These are phyloP conservation scores for Epizoanthus illoricatus DNA, from an alignment of 92 coral and sea anemone genomes.

Conservation along the genomic window DNA sequence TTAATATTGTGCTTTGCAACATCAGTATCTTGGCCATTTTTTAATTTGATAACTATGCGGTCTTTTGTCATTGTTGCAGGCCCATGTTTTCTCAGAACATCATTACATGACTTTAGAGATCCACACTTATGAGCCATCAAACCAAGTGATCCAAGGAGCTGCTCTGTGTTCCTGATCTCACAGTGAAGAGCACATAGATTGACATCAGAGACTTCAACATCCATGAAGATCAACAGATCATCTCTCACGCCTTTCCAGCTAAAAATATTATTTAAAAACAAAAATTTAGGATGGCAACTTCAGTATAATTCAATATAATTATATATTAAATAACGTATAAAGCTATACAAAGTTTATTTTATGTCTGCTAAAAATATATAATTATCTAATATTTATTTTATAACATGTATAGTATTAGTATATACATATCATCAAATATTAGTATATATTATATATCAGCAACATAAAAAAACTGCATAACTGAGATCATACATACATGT, in stretches of 20 bases:
- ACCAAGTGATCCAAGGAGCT: slow-evolving; percentile 53
- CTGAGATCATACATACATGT: too few relatives aligned
- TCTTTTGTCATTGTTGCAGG: slow-evolving; percentile 61
- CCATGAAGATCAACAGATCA: slow-evolving; percentile 51
- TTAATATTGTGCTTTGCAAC: slow-evolving; percentile 51
- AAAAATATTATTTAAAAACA: background rate
- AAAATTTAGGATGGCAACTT: background rate
- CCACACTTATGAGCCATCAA: slow-evolving; percentile 51
- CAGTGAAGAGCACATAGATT: slow-evolving; percentile 71
- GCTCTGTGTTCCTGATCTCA: slow-evolving; percentile 64
- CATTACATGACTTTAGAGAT: slow-evolving; percentile 48
- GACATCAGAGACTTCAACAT: slow-evolving; percentile 51
- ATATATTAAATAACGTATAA: background rate
- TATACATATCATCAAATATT: too few relatives aligned
- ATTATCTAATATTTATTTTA: too few relatives aligned
- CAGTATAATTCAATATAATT: too few relatives aligned
- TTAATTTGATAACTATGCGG: slow-evolving; percentile 47
- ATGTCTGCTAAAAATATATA: too few relatives aligned
- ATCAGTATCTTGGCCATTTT: slow-evolving; percentile 50
- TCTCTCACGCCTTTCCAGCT: slow-evolving; percentile 73
- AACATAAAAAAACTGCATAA: too few relatives aligned
- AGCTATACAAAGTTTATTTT: background rate
- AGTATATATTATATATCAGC: too few relatives aligned
- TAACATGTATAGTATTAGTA: too few relatives aligned
- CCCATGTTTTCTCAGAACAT: slow-evolving; percentile 46